These are phyloP conservation scores for Caenorhabditis inopinata DNA, from an alignment of 1,140 invertebrate species.

Conservation along the genomic window DNA sequence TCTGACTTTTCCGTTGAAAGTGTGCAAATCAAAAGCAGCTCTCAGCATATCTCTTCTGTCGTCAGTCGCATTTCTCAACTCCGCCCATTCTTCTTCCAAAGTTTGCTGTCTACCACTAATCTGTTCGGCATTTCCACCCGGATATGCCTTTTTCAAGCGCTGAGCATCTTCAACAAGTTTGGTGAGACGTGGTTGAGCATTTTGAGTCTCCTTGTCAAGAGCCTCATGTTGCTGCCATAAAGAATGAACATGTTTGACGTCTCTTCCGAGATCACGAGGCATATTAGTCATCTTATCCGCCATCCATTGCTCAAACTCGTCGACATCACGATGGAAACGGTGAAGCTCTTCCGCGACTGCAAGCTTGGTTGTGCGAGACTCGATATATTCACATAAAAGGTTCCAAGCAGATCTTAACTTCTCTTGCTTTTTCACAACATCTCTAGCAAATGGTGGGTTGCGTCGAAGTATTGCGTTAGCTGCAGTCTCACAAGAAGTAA, in stretches of 20 bases:
- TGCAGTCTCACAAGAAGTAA: constrained; percentile 85
- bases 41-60: constrained; percentile 79
- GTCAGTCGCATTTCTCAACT: constrained; percentile 79
- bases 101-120: constrained; percentile 81
- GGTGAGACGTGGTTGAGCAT: constrained; percentile 87
- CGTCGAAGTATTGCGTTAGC: constrained; percentile 80
- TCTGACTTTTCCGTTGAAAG: constrained; percentile 70
- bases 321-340: constrained; percentile 90
- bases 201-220: constrained; percentile 90
- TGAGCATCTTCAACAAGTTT: constrained; percentile 86
- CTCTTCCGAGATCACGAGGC: constrained; percentile 80
- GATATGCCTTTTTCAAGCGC: constrained; percentile 82
- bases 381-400: constrained; percentile 80
- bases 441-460: constrained; percentile 77
- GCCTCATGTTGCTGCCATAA: constrained; percentile 84
- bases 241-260: constrained; percentile 80
- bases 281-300: constrained; percentile 82
- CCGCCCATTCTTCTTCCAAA: constrained; percentile 83
- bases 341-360: constrained; percentile 92
- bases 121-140: constrained; percentile 85
- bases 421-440: constrained; percentile 83
- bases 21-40: constrained; percentile 83
- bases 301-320: constrained; percentile 84
- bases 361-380: constrained; percentile 80
- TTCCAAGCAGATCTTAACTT: constrained; percentile 86